Evolutionary conservation across 1,140 invertebrate species (phyloP), one percentile per base, ranked within the genome.

Genomic region (Pantala flavescens): DNA sequence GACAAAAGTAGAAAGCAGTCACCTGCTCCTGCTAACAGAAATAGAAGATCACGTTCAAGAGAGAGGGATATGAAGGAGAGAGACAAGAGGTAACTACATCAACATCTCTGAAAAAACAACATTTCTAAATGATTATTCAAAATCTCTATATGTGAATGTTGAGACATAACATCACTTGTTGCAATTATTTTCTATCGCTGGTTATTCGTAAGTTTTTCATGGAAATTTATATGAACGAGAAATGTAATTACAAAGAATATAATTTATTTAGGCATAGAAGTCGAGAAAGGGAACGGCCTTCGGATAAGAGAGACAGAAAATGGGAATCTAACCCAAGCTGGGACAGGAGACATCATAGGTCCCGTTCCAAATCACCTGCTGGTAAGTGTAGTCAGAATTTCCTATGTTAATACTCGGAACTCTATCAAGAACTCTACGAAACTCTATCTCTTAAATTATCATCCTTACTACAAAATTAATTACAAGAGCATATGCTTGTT

Each of bases 311-410:
- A 24, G 43, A 55, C 28, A 42, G 74, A 71, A 74, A 75, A 76
- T 42, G 76, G 49, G 76, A 77, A 49, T 71, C 74, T 63, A 77
- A 73, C 43, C 73, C 74, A 74, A 76, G 75, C 55, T 73, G 74
- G 14, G 71, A 72, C 7, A 74, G 73, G 24, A 74, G 73, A 14
- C 73, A 43, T 43, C 43, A 24, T 43, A 10, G 73, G 5, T 49
- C 43, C 0, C 43, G 73, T 3, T 74, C 73, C 0, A 74, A 70
- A 49, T 76, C 75, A 43, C 70, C 75, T 43, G 70, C 42, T 55
- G 63, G 84, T 9, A 21, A 21, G 49, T 63, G 16, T 2, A 36
- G 28, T 36, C 28, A 5, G 28, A 9, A 2, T n/a, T n/a, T n/a
- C n/a, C n/a, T n/a, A n/a, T n/a, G n/a, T n/a, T n/a, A n/a, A n/a